Evolutionary conservation across 2,888 invertebrate species (phyloP).

Genomic region (Gerris lacustris): DNA sequence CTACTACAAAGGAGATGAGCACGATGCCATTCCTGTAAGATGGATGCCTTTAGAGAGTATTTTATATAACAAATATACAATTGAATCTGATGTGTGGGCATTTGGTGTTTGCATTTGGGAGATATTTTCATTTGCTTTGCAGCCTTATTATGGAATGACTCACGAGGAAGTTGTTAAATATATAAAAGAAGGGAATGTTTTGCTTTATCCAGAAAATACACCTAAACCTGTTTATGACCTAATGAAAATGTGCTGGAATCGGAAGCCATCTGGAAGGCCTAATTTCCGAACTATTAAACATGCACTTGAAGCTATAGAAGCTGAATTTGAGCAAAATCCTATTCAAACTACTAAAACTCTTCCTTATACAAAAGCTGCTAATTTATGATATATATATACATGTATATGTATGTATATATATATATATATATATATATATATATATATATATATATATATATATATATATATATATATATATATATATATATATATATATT

Average conservation of each 20-base stretch:
- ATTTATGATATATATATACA: not conserved
- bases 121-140: slow-evolving; percentile 88
- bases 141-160: slow-evolving; percentile 94
- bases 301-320: slow-evolving; percentile 55
- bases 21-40: slow-evolving; percentile 89
- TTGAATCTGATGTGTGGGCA: slow-evolving; percentile 95
- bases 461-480: too few species aligned
- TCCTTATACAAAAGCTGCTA: not conserved
- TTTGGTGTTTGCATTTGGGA: slow-evolving; percentile 95
- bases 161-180: slow-evolving; percentile 93
- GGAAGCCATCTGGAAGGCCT: slow-evolving; percentile 72
- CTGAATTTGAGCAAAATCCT: slow-evolving; percentile 31
- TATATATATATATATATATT: too few species aligned
- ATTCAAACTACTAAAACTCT: slow-evolving; percentile 11
- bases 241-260: slow-evolving; percentile 89
- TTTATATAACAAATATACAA: slow-evolving; percentile 88
- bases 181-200: slow-evolving; percentile 82
- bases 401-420: too few species aligned
- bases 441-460: too few species aligned
- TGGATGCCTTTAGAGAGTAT: slow-evolving; percentile 98
- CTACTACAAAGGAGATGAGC: slow-evolving; percentile 89
- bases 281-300: slow-evolving; percentile 72
- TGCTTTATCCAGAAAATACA: slow-evolving; percentile 82
- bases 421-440: too few species aligned
- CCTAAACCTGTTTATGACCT: slow-evolving; percentile 75